phyloP scores from a whole-genome alignment of 2,113 vertebrate genomes.

The Seriola quinqueradiata region DNA sequence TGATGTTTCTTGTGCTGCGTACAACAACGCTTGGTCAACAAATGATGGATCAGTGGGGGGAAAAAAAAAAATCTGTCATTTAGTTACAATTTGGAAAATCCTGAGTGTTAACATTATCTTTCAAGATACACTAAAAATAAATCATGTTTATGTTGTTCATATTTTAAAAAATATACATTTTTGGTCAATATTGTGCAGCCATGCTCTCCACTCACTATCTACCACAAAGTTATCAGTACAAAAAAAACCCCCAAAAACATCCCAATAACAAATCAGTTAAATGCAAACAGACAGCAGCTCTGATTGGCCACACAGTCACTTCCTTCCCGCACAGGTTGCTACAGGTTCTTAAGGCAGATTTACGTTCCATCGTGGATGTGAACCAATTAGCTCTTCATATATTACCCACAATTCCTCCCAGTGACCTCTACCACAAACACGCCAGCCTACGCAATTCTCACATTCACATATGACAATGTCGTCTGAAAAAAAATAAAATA shows the following conservation, averaged over 20 bases:
- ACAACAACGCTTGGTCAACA: not conserved
- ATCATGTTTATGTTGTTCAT: slow-evolving; percentile 18
- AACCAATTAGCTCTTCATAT: slow-evolving; percentile 25
- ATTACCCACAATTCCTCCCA: slow-evolving; percentile 9
- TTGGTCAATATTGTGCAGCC: slow-evolving; percentile 63
- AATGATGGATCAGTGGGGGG: not conserved
- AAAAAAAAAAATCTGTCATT: not conserved
- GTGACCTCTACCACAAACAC: slow-evolving; percentile 37
- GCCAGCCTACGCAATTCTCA: slow-evolving; percentile 18
- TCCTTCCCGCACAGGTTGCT: slow-evolving; percentile 42
- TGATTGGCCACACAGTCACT: slow-evolving; percentile 28
- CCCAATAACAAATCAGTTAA: slow-evolving; percentile 12
- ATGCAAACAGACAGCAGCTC: slow-evolving; percentile 25
- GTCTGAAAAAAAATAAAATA: not conserved
- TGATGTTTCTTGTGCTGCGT: slow-evolving; percentile 5
- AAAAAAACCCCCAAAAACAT: slow-evolving; percentile 8
- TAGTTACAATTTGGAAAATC: slow-evolving; percentile 25
- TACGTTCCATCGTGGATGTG: slow-evolving; percentile 6
- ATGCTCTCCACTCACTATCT: not conserved
- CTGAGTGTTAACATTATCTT: slow-evolving; percentile 50
- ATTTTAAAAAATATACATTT: slow-evolving; percentile 67
- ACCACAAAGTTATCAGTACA: slow-evolving; percentile 11
- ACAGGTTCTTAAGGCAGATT: slow-evolving; percentile 73
- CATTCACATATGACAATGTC: slow-evolving; percentile 34
- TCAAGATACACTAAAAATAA: slow-evolving; percentile 34